Evolutionary conservation across 2,888 invertebrate genomes (phyloP), one percentile per base, ranked within the genome.

Genomic region (Clepsis dumicolana): DNA sequence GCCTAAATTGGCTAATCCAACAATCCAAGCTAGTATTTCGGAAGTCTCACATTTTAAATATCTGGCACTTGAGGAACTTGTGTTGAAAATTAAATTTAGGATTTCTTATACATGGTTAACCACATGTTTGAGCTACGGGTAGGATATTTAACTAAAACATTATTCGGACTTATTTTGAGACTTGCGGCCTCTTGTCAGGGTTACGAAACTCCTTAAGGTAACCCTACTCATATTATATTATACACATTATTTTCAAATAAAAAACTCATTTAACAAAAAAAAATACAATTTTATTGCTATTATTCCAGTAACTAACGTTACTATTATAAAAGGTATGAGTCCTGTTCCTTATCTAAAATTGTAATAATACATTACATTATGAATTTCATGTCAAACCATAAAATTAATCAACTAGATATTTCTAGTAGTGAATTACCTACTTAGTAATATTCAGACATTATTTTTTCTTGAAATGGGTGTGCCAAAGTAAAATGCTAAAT

Each of bases 311-410:
- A 18, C 21, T 32, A n/a, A 16, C 44, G 8, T 29, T 50, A 56
- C 10, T n/a, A 54, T 29, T 21, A 32, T 56, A 35, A 56, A 32
- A 56, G 54, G 54, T 32, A 56, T 32, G 48, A 16, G 41, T 48
- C 48, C 21, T 48, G 21, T 4, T 48, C 21, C 48, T 48, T 48
- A 48, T 48, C 48, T 21, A 48, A 10, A 18, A 35, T 35, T 35
- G n/a, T 5, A 21, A 44, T 44, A 44, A 44, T 14, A 44, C 16
- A 4, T 14, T n/a, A 44, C 41, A 8, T 44, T 8, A 48, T 48
- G 18, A 8, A 14, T 24, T 38, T 10, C 16, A 59, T 48, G 48
- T 48, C 21, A 21, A 44, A 18, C 18, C 16, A 44, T 44, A 44
- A 44, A 41, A 16, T 18, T n/a, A 44, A 48, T 21, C n/a, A 48